Conservation (phyloP, 2,797 vertebrate genomes). For the Ciconia nigra region DNA sequence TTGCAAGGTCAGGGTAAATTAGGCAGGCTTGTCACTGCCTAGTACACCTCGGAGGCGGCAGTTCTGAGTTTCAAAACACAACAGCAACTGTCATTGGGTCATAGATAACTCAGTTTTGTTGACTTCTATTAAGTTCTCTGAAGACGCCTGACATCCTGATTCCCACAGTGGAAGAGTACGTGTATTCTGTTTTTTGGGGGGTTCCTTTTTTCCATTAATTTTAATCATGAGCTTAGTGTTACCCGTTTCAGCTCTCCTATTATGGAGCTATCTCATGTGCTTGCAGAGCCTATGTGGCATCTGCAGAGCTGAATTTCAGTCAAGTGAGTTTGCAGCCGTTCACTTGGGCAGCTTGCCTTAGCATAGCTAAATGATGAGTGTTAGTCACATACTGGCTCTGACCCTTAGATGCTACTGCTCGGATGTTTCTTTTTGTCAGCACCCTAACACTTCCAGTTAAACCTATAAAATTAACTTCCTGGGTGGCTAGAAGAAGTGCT, state of each 20-base stretch:
- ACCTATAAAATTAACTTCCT: not conserved
- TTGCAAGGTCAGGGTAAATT: not conserved
- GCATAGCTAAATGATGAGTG: no score
- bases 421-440: not conserved
- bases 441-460: not conserved
- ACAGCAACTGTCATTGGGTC: fast-evolving
- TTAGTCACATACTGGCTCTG: not conserved
- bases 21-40: not conserved
- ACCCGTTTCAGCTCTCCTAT: not conserved
- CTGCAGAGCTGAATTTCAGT: not conserved
- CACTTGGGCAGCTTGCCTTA: not conserved
- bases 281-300: not conserved
- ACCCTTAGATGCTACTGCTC: not conserved
- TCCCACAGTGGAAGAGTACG: not conserved
- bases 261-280: fast-evolving
- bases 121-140: not conserved
- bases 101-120: not conserved
- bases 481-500: not conserved
- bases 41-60: fast-evolving
- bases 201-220: not conserved
- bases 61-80: not conserved
- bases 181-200: not conserved
- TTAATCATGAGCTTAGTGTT: not conserved
- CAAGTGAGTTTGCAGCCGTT: not conserved
- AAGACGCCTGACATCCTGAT: not conserved